phyloP scores from a whole-genome alignment of 1,140 invertebrate genomes.

The Monochamus saltuarius region DNA sequence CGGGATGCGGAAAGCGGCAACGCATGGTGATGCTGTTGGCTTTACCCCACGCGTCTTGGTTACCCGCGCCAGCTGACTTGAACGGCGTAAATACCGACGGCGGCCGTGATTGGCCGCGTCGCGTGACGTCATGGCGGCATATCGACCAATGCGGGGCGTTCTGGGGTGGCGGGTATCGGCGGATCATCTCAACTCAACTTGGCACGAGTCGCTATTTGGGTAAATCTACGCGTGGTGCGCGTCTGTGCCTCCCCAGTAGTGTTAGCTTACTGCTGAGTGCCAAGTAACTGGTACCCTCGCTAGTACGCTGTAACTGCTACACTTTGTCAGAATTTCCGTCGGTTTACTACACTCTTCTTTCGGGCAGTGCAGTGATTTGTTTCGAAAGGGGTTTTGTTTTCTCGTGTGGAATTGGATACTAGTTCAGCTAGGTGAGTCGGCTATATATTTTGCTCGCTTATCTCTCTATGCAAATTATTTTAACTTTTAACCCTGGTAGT shows the following conservation, averaged over 20 bases:
- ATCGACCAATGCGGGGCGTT: slow-evolving; percentile 45
- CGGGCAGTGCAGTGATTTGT: too few species aligned
- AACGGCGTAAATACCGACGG: slow-evolving; percentile 41
- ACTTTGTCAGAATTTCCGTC: slow-evolving; percentile 18
- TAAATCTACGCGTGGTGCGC: slow-evolving; percentile 45
- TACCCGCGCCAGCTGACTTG: slow-evolving; percentile 42
- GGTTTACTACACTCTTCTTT: background rate
- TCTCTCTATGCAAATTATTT: slow-evolving; percentile 26
- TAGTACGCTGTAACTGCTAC: slow-evolving; percentile 11
- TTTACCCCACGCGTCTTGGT: slow-evolving; percentile 43
- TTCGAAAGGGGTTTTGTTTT: too few species aligned
- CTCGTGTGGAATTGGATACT: background rate
- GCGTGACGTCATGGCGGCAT: slow-evolving; percentile 42
- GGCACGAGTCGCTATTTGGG: slow-evolving; percentile 42
- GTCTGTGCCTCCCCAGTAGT: slow-evolving; percentile 28
- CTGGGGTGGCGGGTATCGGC: slow-evolving; percentile 45
- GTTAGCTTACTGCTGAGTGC: slow-evolving; percentile 15
- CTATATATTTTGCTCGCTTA: slow-evolving; percentile 9
- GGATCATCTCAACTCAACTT: slow-evolving; percentile 46
- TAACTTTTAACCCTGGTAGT: slow-evolving; percentile 21
- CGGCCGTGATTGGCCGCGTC: slow-evolving; percentile 39
- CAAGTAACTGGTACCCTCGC: slow-evolving; percentile 13
- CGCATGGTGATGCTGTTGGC: slow-evolving; percentile 12
- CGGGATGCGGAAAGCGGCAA: background rate
- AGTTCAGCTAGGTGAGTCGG: slow-evolving; percentile 13